Conservation (phyloP, 2,113 vertebrate genomes). For the Syngnathoides biaculeatus region DNA sequence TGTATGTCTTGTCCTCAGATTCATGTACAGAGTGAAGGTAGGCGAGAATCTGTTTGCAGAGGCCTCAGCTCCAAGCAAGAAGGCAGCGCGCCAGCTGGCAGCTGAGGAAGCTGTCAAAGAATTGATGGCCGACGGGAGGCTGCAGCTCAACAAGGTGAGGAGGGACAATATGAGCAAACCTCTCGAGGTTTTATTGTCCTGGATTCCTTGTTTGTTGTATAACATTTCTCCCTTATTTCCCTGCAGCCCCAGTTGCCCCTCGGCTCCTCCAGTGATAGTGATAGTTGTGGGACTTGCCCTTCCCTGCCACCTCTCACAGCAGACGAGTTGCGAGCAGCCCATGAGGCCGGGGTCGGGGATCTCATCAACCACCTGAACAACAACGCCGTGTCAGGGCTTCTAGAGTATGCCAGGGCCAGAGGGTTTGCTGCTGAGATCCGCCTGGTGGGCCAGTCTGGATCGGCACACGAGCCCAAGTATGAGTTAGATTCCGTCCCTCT, state of each 20-base stretch:
- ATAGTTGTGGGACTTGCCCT: conserved; percentile 55
- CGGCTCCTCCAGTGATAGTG: conserved; percentile 55
- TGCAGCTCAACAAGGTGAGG: conserved; percentile 77
- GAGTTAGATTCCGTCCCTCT: conserved; percentile 18
- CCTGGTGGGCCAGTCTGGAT: conserved; percentile 87
- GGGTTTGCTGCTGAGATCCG: conserved; percentile 95
- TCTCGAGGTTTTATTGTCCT: neutral
- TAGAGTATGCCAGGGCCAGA: conserved; percentile 90
- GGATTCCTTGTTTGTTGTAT: neutral
- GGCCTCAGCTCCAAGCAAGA: conserved; percentile 91
- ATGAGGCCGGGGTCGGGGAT: conserved; percentile 80
- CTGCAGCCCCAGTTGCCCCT: conserved; percentile 69
- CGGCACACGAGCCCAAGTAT: conserved; percentile 91
- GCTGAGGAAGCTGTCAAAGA: conserved; percentile 91
- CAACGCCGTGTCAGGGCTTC: conserved; percentile 88
- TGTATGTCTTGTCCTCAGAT: conserved; percentile 71
- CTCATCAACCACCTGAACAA: conserved; percentile 90
- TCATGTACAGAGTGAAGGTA: conserved; percentile 89
- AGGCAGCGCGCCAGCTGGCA: conserved; percentile 90
- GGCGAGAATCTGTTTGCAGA: conserved; percentile 83
- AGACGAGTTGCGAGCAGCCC: conserved; percentile 71
- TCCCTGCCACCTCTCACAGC: conserved; percentile 72
- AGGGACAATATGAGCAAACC: neutral
- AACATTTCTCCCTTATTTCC: neutral
- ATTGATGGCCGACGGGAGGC: conserved; percentile 75